phyloP scores from a whole-genome alignment of 1,140 invertebrate genomes.

The Hestina assimilis region DNA sequence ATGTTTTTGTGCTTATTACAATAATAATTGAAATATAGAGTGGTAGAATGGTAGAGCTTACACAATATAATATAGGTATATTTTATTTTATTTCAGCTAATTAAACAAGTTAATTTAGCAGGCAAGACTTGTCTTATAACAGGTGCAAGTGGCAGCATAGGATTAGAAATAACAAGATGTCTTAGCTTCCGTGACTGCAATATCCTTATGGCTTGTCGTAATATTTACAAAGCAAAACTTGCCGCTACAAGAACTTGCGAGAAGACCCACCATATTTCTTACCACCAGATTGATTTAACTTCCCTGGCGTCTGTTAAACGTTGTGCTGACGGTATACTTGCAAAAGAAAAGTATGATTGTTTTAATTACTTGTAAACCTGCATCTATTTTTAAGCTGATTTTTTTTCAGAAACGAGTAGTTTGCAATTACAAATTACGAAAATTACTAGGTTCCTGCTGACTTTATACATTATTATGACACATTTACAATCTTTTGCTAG shows the following conservation, averaged over 20 bases:
- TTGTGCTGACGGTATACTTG: conserved; percentile 46
- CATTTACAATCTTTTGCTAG: no score
- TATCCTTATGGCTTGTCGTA: conserved; percentile 63
- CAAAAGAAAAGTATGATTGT: conserved; percentile 45
- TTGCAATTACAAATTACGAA: no score
- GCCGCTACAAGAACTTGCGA: conserved; percentile 43
- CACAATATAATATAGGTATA: not conserved
- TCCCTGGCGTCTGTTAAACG: conserved; percentile 59
- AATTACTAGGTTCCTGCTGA: no score
- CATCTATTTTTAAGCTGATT: no score
- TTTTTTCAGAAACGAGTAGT: no score
- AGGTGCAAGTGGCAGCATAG: conserved; percentile 94
- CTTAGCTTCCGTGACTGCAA: conserved; percentile 91
- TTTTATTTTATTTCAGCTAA: conserved; percentile 71
- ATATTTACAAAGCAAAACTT: conserved; percentile 50
- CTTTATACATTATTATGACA: no score
- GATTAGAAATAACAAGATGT: conserved; percentile 92
- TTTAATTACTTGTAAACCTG: conserved; percentile 10
- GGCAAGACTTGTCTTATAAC: conserved; percentile 90
- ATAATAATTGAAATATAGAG: not conserved
- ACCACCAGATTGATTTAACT: conserved; percentile 53
- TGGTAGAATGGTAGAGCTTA: not conserved
- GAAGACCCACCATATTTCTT: conserved; percentile 36
- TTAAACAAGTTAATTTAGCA: conserved; percentile 89
- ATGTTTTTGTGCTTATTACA: not conserved